Base-by-base conservation (phyloP, 2,888 invertebrate genomes). In the Bibio marci region DNA sequence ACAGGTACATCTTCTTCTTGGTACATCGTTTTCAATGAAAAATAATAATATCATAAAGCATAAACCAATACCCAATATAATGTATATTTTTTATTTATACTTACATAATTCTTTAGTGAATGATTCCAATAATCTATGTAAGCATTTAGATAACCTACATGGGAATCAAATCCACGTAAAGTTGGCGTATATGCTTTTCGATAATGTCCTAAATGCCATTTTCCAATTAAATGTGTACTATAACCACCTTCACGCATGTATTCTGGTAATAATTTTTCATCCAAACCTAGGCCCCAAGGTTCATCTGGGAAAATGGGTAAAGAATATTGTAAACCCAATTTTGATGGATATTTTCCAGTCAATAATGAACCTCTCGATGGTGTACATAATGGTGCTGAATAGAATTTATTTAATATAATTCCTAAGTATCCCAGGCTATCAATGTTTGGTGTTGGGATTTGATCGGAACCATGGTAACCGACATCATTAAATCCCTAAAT, bases 401-500 rank as follows among this genome's bases (percentile, higher is more conserved):
- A 92, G 53, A 52, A 46, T 3, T 79, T 79, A 55, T 88, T 83
- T 22, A 92, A 64, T 41, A 90, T 78, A 15, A 87, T 71, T 3
- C 91, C 87, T 52, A 80, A 76, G 54, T 80, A 82, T 1, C 82
- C 91, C 45, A 92, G 54, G 1, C 80, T 74, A 58, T 92, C 91
- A 41, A 92, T 80, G 55, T 92, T 91, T 1, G 90, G 90, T 0
- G 91, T 92, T 33, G 79, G 70, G 49, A 88, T 86, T 63, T 90
- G 83, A 47, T 79, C 69, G 1, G 81, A 80, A 0, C 91, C 91
- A 51, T 88, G 90, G 54, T 85, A 90, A 38, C 88, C 78, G 5
- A 90, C 80, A 57, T 91, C 91, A 54, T 90, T 83, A 78, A 86
- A 88, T 10, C 92, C 91, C 90, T 90, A n/a, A n/a, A n/a, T n/a